Evolutionary conservation across 2,888 invertebrate species (phyloP), one percentile per base, ranked within the genome.

Genomic region (Drosophila ezoana): DNA sequence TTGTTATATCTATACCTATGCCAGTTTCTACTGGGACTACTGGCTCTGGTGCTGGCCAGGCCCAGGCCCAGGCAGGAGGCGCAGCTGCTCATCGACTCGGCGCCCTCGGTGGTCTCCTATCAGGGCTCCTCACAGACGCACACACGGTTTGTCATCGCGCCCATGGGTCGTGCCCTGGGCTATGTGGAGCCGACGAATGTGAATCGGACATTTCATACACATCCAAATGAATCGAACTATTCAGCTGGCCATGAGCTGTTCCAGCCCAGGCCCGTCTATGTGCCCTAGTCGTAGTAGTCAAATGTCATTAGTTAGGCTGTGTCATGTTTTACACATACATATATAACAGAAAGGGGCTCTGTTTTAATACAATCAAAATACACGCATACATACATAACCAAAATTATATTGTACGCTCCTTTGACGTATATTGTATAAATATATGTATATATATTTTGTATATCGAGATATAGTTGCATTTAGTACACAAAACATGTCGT

Each of bases 91-190:
- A 90, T 91, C 33, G 91, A 90, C 33, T 73, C 89, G 9, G 90
- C 90, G 0, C 90, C 90, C 0, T 90, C 90, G 14, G 89, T 90
- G 18, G 90, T 90, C 62, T 80, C 90, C 35, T 91, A 90, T 64
- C 90, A 90, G 70, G 90, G 90, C n/a, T 90, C 91, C 3, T 87
- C 90, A 3, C 90, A 90, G 49, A 77, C 90, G 8, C 88, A 89
- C 58, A 89, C 90, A n/a, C 87, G 90, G 32, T 87, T 90, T 28
- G 90, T 90, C 2, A 89, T 90, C 6, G 90, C 90, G 18, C 91
- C 90, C n/a, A 90, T 91, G 82, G 90, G 90, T 9, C 87, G 90
- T 14, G 75, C 90, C 0, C 20, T 90, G 60, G 90, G 90, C 43
- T 91, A 90, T 72, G 89, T 90, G 33, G 90, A 90, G 44, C 90